These are phyloP conservation scores for Papilio dardanus DNA, from an alignment of 1,140 invertebrate species.

Conservation along the genomic window DNA sequence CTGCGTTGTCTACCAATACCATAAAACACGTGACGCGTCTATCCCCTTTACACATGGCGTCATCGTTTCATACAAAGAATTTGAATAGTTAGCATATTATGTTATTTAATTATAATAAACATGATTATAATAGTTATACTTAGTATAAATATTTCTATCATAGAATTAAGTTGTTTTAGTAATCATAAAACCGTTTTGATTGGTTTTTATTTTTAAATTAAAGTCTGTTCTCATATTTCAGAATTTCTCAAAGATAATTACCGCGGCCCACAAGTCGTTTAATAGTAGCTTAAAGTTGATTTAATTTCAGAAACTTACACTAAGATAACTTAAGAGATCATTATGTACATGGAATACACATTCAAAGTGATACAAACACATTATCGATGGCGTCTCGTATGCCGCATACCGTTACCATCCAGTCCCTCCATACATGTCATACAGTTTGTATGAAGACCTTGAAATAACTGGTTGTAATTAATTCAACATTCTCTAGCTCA, in stretches of 20 bases:
- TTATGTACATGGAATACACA: no score
- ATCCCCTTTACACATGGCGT: slow-evolving; percentile 19
- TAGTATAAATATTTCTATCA: no score
- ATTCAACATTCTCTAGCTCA: slow-evolving; percentile 18
- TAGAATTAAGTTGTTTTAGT: no score
- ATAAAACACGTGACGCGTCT: slow-evolving; percentile 29
- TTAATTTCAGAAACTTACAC: background rate
- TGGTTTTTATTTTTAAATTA: no score
- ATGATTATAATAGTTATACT: background rate
- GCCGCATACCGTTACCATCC: slow-evolving; percentile 6
- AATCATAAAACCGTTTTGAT: no score
- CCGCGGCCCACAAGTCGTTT: no score
- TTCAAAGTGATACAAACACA: background rate
- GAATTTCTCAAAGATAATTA: no score
- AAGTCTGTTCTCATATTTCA: no score
- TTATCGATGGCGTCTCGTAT: background rate
- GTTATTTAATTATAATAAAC: background rate
- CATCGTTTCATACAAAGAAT: background rate
- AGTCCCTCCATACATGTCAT: slow-evolving; percentile 11
- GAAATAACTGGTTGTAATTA: slow-evolving; percentile 35
- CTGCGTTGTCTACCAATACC: slow-evolving; percentile 8
- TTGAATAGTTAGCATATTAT: background rate
- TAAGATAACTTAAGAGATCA: background rate
- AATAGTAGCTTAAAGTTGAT: no score
- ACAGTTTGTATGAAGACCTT: slow-evolving; percentile 13